These are phyloP conservation scores for Charina bottae DNA, from an alignment of 2,113 vertebrate species.

Conservation along the genomic window DNA sequence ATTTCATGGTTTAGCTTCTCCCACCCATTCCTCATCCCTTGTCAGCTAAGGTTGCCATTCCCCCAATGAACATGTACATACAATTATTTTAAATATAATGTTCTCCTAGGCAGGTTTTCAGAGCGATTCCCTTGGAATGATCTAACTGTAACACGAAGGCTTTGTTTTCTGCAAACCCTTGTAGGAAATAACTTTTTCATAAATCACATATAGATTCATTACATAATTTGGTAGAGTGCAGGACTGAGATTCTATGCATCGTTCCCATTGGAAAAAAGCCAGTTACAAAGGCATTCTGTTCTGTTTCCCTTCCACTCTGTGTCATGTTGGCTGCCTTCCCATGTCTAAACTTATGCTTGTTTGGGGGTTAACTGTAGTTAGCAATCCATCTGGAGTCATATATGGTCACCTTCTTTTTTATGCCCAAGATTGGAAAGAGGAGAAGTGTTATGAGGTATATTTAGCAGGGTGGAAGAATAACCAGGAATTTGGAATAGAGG, in stretches of 20 bases:
- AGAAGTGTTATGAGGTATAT: constrained; percentile 3
- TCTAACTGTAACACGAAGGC: constrained; percentile 22
- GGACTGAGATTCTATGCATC: fast-evolving
- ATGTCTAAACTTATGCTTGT: constrained; percentile 5
- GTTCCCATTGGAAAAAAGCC: constrained; percentile 16
- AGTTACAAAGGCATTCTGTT: constrained; percentile 19
- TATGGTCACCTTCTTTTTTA: constrained; percentile 27
- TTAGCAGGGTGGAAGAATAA: not conserved
- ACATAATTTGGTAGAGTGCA: not conserved
- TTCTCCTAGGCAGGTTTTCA: constrained; percentile 17
- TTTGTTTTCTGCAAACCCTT: constrained; percentile 37
- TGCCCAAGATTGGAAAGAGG: constrained; percentile 14
- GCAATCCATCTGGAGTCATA: constrained; percentile 32
- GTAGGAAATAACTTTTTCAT: constrained; percentile 16
- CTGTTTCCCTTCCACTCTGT: constrained; percentile 20
- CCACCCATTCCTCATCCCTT: not conserved
- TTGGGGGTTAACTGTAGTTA: constrained; percentile 9
- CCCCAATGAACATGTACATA: not conserved
- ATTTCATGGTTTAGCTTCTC: not conserved
- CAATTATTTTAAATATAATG: constrained; percentile 8
- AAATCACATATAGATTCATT: not conserved
- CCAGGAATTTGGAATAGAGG: not conserved
- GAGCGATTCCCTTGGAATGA: not conserved
- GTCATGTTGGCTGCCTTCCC: constrained; percentile 27
- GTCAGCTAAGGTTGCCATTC: not conserved